These are phyloP conservation scores for Hoplostethus mediterraneus DNA, from an alignment of 2,797 vertebrate genomes.

Conservation along the genomic window DNA sequence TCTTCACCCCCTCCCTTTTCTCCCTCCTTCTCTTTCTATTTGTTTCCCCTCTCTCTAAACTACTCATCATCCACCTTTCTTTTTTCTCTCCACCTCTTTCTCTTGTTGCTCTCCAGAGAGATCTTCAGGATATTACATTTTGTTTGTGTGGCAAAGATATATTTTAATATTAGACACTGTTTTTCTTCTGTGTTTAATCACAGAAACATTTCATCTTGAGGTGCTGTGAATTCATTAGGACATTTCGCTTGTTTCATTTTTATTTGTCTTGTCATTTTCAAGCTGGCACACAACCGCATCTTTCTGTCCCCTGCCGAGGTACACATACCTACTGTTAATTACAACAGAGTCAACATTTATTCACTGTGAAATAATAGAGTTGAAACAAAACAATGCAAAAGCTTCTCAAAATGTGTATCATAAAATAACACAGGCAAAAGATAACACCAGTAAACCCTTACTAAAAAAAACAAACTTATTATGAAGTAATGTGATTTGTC, in stretches of 20 bases:
- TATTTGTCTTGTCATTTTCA: background rate
- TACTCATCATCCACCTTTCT: background rate
- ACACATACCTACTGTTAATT: no score
- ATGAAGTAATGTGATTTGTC: no score
- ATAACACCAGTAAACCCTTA: no score
- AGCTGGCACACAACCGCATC: background rate
- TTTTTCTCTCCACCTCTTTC: background rate
- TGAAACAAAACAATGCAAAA: no score
- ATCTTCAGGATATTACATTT: background rate
- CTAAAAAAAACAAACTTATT: no score
- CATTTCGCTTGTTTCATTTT: background rate
- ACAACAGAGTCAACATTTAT: no score
- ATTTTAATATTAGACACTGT: background rate
- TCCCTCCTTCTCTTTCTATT: background rate
- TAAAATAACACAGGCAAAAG: no score
- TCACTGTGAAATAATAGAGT: no score
- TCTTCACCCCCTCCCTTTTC: background rate
- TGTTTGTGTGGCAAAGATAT: background rate
- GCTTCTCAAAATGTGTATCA: no score
- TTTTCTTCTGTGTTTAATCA: background rate
- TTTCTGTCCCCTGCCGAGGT: no score
- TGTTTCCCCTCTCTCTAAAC: background rate
- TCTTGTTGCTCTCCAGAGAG: background rate
- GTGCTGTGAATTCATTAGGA: background rate
- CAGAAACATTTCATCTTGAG: background rate